Evolutionary conservation across 2,888 invertebrate genomes (phyloP).

Genomic region (Aplocera efformata): DNA sequence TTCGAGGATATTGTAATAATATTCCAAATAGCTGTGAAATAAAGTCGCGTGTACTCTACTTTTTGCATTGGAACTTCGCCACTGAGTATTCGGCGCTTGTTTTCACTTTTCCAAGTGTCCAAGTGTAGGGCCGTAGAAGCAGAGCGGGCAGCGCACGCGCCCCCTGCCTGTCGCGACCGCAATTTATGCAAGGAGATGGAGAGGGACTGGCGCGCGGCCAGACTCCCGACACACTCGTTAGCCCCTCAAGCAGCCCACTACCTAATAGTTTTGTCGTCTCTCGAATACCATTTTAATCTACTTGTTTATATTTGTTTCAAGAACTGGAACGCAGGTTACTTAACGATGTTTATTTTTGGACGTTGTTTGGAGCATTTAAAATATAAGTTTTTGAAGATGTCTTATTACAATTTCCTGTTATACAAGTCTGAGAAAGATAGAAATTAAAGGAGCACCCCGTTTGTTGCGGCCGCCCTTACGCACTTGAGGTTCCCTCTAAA

Average conservation of each 20-base stretch:
- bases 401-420: conserved; percentile 12
- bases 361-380: conserved; percentile 13
- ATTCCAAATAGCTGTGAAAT: background rate
- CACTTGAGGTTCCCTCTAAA: background rate
- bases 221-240: conserved; percentile 58
- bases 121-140: conserved; percentile 27
- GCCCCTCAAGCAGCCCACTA: conserved; percentile 48
- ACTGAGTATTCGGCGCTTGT: conserved; percentile 35
- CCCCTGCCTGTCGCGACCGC: conserved; percentile 39
- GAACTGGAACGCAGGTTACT: conserved; percentile 38
- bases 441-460: conserved; percentile 8
- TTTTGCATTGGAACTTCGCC: conserved; percentile 17
- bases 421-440: conserved; percentile 10
- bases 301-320: conserved; percentile 54
- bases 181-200: conserved; percentile 49
- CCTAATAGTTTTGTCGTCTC: conserved; percentile 67
- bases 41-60: conserved; percentile 1
- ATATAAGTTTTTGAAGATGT: conserved; percentile 19
- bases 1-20: background rate
- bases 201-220: conserved; percentile 56
- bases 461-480: background rate
- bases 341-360: conserved; percentile 33
- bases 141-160: conserved; percentile 20
- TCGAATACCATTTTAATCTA: conserved; percentile 53
- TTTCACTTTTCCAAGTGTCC: conserved; percentile 45